Evolutionary conservation across 2,797 vertebrate genomes (phyloP).

Genomic region (Lacerta agilis): DNA sequence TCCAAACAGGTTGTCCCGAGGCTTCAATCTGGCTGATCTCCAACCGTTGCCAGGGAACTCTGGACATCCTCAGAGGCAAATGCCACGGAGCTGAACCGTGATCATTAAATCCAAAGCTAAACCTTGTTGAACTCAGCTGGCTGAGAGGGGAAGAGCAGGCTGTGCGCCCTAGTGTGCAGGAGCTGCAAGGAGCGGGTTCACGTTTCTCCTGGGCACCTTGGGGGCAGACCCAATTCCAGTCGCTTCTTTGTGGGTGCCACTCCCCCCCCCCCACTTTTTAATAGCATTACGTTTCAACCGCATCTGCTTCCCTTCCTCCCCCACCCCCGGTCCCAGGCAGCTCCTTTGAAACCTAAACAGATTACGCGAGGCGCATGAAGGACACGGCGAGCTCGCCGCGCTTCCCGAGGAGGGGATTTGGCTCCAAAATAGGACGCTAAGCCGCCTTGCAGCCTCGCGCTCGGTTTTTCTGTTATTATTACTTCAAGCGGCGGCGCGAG

Average conservation of each 20-base stretch:
- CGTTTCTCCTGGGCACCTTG: slow-evolving; percentile 45
- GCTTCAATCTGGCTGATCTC: background rate
- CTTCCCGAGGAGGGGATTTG: slow-evolving; percentile 85
- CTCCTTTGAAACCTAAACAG: slow-evolving; percentile 85
- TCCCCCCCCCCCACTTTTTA: slow-evolving; percentile 24
- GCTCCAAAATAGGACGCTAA: slow-evolving; percentile 90
- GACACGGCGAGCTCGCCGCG: slow-evolving; percentile 69
- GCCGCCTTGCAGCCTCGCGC: slow-evolving; percentile 86
- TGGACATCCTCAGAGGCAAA: background rate
- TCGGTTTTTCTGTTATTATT: slow-evolving; percentile 67
- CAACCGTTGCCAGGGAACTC: background rate
- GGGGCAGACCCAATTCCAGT: slow-evolving; percentile 49
- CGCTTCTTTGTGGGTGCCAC: slow-evolving; percentile 51
- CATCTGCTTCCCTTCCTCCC: slow-evolving; percentile 50
- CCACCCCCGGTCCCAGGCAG: slow-evolving; percentile 49
- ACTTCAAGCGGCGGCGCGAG: background rate
- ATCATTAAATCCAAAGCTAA: background rate
- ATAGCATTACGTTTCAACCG: background rate
- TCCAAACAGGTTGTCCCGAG: background rate
- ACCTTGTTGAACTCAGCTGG: background rate
- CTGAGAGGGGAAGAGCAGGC: background rate
- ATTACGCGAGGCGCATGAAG: slow-evolving; percentile 82
- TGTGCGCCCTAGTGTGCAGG: no score
- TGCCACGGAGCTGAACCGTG: background rate
- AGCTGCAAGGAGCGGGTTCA: slow-evolving; percentile 47